These are phyloP conservation scores for Leucoraja erinaceus DNA, from an alignment of 2,113 vertebrate genomes.

Conservation along the genomic window DNA sequence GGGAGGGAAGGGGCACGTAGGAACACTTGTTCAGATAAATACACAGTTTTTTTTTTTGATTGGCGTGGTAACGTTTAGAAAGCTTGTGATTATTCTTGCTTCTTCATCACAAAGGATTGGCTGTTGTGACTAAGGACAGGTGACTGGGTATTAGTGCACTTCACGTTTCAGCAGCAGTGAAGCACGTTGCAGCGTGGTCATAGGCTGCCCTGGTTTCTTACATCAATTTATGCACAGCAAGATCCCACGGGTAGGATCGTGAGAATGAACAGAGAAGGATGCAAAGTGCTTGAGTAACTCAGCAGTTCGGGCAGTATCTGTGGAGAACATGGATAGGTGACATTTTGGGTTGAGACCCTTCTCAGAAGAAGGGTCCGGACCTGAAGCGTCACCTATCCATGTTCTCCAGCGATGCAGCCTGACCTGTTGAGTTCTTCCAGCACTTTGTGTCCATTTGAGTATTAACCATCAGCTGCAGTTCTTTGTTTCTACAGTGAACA, in stretches of 20 bases:
- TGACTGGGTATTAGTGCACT: not conserved
- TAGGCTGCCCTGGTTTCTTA: not conserved
- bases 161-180: too few relatives aligned
- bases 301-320: too few relatives aligned
- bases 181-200: not conserved
- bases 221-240: not conserved
- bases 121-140: not conserved
- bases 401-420: too few relatives aligned
- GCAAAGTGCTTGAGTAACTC: too few relatives aligned
- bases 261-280: not conserved
- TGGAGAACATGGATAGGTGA: too few relatives aligned
- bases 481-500: too few relatives aligned
- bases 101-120: not conserved
- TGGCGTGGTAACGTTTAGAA: not conserved
- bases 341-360: too few relatives aligned
- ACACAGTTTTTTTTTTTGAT: not conserved
- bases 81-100: not conserved
- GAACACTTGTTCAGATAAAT: not conserved
- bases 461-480: too few relatives aligned
- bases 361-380: too few relatives aligned
- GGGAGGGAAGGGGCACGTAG: not conserved
- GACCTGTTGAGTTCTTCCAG: too few relatives aligned
- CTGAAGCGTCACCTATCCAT: too few relatives aligned
- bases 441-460: too few relatives aligned
- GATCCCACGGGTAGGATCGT: not conserved